Evolutionary conservation across 2,797 vertebrate genomes (phyloP).

Genomic region (Rhynchonycteris naso): DNA sequence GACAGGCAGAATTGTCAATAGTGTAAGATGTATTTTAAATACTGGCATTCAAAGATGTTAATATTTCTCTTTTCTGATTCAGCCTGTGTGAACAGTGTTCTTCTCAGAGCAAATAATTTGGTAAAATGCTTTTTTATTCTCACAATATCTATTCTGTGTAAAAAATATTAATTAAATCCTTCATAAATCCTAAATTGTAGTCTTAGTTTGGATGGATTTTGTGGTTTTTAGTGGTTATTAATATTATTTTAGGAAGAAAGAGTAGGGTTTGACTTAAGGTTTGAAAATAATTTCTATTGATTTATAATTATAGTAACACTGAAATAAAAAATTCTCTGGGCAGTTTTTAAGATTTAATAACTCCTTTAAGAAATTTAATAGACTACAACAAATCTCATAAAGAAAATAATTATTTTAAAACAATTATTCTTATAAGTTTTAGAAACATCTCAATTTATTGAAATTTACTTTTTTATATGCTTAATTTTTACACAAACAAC

Average conservation of each 20-base stretch:
- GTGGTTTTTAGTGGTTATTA: not conserved
- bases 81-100: not conserved
- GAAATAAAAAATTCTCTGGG: not conserved
- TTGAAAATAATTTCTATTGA: constrained; percentile 1
- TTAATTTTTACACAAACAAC: constrained; percentile 40
- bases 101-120: constrained; percentile 12
- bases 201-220: constrained; percentile 9
- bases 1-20: constrained; percentile 33
- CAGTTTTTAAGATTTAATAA: constrained; percentile 48
- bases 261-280: not conserved
- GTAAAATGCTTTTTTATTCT: constrained; percentile 41
- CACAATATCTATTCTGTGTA: constrained; percentile 33
- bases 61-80: constrained; percentile 35
- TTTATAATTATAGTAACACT: not conserved
- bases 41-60: not conserved
- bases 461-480: not conserved
- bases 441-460: not conserved
- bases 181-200: not conserved
- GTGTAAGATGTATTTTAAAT: constrained; percentile 12
- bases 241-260: not conserved
- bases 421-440: not conserved
- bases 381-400: not conserved
- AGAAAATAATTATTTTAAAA: constrained; percentile 38
- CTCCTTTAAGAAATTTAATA: not conserved
- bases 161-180: constrained; percentile 37